Conservation (phyloP, 2,888 invertebrate genomes). For the Bimastos eiseni region DNA sequence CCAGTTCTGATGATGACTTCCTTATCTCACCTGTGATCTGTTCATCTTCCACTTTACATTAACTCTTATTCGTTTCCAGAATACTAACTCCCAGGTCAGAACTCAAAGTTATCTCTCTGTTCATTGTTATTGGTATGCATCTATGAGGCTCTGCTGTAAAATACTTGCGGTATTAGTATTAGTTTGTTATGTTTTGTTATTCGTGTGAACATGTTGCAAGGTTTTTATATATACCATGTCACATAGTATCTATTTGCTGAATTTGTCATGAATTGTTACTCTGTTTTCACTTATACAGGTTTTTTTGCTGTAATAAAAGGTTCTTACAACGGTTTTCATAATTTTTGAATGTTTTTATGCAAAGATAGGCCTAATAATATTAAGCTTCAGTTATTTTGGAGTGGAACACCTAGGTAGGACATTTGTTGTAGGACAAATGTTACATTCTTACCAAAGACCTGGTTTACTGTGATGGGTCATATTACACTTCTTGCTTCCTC, state of each 20-base stretch:
- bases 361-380: not conserved
- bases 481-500: no score
- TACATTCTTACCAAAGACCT: no score
- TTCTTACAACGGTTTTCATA: not conserved
- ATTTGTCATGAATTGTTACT: not conserved
- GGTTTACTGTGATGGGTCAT: no score
- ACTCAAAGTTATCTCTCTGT: not conserved
- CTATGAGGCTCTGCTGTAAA: no score
- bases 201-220: not conserved
- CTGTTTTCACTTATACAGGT: not conserved
- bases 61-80: not conserved
- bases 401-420: no score
- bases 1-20: not conserved
- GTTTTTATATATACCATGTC: not conserved
- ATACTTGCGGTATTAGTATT: not conserved
- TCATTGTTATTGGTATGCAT: not conserved
- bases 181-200: not conserved
- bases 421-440: no score
- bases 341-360: not conserved
- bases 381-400: no score
- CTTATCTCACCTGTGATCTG: not conserved
- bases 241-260: not conserved
- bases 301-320: not conserved
- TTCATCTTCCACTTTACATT: not conserved
- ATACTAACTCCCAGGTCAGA: not conserved